These are phyloP conservation scores for Sarcophaga subvicina DNA, from an alignment of 2,888 invertebrate species.

Conservation along the genomic window DNA sequence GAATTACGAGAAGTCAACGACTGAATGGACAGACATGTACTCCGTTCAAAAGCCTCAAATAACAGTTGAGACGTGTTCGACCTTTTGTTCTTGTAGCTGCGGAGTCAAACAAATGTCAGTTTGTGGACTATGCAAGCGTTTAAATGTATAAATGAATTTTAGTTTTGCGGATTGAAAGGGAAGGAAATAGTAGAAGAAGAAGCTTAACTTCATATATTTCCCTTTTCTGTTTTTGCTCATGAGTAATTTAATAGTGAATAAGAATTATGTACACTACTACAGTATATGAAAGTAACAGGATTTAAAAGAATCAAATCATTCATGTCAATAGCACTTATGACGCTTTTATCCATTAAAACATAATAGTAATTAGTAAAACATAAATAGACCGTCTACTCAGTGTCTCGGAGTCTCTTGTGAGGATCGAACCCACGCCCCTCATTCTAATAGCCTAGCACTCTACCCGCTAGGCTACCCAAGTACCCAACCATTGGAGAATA, in stretches of 20 bases:
- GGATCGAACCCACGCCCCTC: too few relatives aligned
- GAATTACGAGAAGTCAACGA: constrained; percentile 8
- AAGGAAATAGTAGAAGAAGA: background rate
- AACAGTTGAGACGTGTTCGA: constrained; percentile 79
- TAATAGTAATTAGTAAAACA: too few relatives aligned
- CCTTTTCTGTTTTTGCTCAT: background rate
- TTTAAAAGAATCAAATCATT: constrained; percentile 12
- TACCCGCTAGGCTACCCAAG: too few relatives aligned
- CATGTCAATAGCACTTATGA: too few relatives aligned
- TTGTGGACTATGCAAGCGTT: background rate
- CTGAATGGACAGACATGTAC: background rate
- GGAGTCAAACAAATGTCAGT: constrained; percentile 10
- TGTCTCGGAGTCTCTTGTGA: too few relatives aligned
- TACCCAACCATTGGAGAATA: too few relatives aligned
- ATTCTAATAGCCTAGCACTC: too few relatives aligned
- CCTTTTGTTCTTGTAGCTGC: constrained; percentile 20
- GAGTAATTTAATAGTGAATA: constrained; percentile 55
- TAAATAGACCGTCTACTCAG: too few relatives aligned
- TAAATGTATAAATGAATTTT: constrained; percentile 23
- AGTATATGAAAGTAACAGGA: background rate
- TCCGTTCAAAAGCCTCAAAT: constrained; percentile 47
- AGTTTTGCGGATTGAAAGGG: background rate
- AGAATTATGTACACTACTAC: constrained; percentile 25
- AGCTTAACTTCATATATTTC: constrained; percentile 36
- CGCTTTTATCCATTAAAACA: too few relatives aligned